These are phyloP conservation scores for Onthophagus taurus DNA, from an alignment of 1,140 invertebrate genomes.

Conservation along the genomic window DNA sequence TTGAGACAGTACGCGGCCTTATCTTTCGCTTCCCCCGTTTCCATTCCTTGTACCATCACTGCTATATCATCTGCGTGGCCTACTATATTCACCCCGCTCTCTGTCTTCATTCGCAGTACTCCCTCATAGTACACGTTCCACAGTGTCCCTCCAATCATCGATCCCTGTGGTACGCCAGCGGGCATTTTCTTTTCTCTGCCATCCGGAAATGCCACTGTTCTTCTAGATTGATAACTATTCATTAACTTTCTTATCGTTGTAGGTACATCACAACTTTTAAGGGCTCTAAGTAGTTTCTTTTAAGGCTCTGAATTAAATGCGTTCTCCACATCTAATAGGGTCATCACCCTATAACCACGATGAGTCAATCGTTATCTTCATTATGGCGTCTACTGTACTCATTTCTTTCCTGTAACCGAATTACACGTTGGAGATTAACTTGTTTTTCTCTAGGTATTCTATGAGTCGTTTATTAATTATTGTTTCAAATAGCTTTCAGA, in stretches of 20 bases:
- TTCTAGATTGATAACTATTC: not conserved
- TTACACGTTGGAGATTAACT: no score
- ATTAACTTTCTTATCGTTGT: not conserved
- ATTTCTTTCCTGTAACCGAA: no score
- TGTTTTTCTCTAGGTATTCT: no score
- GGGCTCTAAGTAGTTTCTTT: not conserved
- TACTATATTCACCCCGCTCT: slow-evolving; percentile 11
- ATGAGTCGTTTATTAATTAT: no score
- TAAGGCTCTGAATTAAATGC: slow-evolving; percentile 15
- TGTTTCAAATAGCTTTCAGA: no score
- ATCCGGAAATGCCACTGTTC: not conserved
- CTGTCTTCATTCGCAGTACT: slow-evolving; percentile 22
- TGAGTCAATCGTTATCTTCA: no score
- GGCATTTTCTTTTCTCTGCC: not conserved
- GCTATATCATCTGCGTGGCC: slow-evolving; percentile 31
- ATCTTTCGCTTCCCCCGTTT: no score
- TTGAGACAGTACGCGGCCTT: no score
- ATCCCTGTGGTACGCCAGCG: slow-evolving; percentile 27
- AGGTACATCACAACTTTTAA: not conserved
- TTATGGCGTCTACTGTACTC: no score
- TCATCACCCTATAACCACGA: no score
- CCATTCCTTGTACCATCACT: slow-evolving; percentile 16
- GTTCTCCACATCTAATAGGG: slow-evolving; percentile 15
- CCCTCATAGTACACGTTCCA: slow-evolving; percentile 31
- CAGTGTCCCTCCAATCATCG: slow-evolving; percentile 27